A percentile compares a stretch with the other conserved stretches of the same genome.
Evolutionary conservation across 2,113 vertebrate species (phyloP).

Genomic region (Megaceryle torquata): DNA sequence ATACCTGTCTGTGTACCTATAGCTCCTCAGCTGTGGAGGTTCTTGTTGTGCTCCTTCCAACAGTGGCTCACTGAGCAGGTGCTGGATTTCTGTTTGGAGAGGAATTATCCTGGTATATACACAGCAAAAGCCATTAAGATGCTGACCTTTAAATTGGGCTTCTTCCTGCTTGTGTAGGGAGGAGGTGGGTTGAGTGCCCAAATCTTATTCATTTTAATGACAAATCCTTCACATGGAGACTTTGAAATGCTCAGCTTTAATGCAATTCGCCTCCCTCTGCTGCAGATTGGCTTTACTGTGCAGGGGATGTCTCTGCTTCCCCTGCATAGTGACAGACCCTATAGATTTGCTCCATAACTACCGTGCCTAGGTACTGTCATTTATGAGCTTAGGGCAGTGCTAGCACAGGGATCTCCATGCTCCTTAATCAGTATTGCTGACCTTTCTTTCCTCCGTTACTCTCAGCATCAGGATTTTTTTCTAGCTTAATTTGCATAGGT

Average conservation of each 20-base stretch:
- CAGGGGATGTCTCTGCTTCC: slow-evolving; percentile 4
- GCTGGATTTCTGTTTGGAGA: slow-evolving; percentile 39
- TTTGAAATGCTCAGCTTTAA: slow-evolving; percentile 35
- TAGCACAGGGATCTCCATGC: background rate
- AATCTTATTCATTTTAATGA: slow-evolving; percentile 64
- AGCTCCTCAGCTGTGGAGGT: background rate
- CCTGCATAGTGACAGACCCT: background rate
- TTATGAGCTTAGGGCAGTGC: background rate
- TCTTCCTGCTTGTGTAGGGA: slow-evolving; percentile 45
- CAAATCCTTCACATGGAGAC: slow-evolving; percentile 46
- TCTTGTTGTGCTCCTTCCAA: background rate
- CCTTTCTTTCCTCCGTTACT: slow-evolving; percentile 29
- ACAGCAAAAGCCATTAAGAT: background rate
- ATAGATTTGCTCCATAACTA: background rate
- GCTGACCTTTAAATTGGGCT: slow-evolving; percentile 60
- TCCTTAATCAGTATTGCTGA: slow-evolving; percentile 13
- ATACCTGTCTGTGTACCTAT: rapidly evolving
- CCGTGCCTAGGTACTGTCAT: background rate
- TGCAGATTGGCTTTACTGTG: background rate
- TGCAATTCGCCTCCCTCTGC: slow-evolving; percentile 11
- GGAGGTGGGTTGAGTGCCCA: slow-evolving; percentile 56
- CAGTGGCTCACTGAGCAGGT: background rate
- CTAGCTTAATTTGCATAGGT: slow-evolving; percentile 29
- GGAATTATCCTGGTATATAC: slow-evolving; percentile 15
- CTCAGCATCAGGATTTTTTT: background rate